phyloP scores from a whole-genome alignment of 1,140 invertebrate species.

The Lethrus apterus region DNA sequence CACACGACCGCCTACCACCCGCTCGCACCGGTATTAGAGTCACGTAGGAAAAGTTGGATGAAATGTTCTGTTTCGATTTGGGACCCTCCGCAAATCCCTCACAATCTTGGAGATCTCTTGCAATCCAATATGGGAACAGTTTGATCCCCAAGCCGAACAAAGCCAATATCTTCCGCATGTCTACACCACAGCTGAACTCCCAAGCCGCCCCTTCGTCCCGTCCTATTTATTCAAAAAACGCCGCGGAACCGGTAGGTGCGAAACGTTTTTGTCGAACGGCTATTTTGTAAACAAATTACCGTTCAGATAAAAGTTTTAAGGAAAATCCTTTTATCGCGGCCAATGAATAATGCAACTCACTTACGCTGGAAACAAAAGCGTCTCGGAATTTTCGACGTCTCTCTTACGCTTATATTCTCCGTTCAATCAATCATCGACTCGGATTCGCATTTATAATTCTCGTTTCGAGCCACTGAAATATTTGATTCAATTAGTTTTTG shows the following conservation, averaged over 20 bases:
- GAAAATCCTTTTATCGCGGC: conserved; percentile 38
- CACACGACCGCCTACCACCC: too few species aligned
- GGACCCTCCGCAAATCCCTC: conserved; percentile 40
- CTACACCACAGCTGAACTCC: not conserved
- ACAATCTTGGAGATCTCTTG: conserved; percentile 41
- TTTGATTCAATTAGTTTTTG: too few species aligned
- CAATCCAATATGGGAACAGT: conserved; percentile 40
- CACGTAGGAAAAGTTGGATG: conserved; percentile 40
- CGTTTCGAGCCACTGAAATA: too few species aligned
- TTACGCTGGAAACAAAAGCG: too few species aligned
- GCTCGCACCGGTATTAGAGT: conserved; percentile 40
- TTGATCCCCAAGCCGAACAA: conserved; percentile 31
- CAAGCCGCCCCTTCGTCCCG: conserved; percentile 17
- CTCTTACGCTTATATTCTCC: too few species aligned
- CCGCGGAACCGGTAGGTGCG: conserved; percentile 21
- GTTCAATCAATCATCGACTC: too few species aligned
- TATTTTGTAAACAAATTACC: conserved; percentile 41
- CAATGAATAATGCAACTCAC: conserved; percentile 40
- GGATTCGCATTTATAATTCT: too few species aligned
- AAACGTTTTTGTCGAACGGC: conserved; percentile 18
- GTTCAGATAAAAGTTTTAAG: conserved; percentile 39
- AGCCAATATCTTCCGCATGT: conserved; percentile 16
- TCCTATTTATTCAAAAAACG: conserved; percentile 38
- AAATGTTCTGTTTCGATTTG: conserved; percentile 42
- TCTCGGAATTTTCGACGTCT: too few species aligned